A percentile compares a stretch with the other conserved stretches of the same genome.
Evolutionary conservation across 2,888 invertebrate genomes (phyloP).

Genomic region (Napeogenes sylphis): DNA sequence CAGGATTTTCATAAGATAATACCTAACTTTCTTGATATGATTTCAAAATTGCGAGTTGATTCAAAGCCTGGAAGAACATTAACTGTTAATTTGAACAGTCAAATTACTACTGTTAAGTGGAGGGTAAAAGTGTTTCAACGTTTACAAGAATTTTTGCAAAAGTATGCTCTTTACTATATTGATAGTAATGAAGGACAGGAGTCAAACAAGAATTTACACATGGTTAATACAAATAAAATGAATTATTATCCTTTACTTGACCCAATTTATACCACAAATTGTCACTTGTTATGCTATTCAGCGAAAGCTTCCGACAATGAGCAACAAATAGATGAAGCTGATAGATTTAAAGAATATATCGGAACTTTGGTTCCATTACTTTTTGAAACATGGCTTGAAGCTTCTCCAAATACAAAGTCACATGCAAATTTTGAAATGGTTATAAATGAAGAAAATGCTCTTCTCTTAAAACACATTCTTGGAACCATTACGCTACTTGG

Average conservation of each 20-base stretch:
- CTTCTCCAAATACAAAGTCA: constrained; percentile 72
- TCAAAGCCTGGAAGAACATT: constrained; percentile 82
- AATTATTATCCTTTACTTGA: constrained; percentile 57
- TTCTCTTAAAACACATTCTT: constrained; percentile 79
- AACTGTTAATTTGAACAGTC: constrained; percentile 82
- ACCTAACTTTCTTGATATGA: constrained; percentile 89
- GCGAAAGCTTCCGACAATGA: constrained; percentile 55
- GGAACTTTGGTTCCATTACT: constrained; percentile 85
- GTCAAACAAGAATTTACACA: constrained; percentile 34
- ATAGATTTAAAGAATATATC: constrained; percentile 79
- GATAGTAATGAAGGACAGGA: constrained; percentile 33
- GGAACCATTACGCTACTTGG: constrained; percentile 81
- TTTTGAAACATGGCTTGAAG: constrained; percentile 91
- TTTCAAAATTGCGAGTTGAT: constrained; percentile 84
- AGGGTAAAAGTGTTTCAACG: constrained; percentile 85
- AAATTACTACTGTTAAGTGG: constrained; percentile 87
- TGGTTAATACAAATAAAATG: constrained; percentile 47
- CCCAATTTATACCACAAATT: constrained; percentile 52
- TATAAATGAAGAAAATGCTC: constrained; percentile 80
- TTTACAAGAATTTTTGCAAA: constrained; percentile 74
- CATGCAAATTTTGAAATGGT: constrained; percentile 66
- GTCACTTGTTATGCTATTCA: constrained; percentile 62
- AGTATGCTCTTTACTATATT: constrained; percentile 53
- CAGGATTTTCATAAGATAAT: constrained; percentile 83
- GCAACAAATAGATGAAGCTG: constrained; percentile 58